Percentiles rank a stretch among this genome's conserved stretches.
phyloP scores from a whole-genome alignment of 2,797 vertebrate species.

The Rhinophrynus dorsalis region DNA sequence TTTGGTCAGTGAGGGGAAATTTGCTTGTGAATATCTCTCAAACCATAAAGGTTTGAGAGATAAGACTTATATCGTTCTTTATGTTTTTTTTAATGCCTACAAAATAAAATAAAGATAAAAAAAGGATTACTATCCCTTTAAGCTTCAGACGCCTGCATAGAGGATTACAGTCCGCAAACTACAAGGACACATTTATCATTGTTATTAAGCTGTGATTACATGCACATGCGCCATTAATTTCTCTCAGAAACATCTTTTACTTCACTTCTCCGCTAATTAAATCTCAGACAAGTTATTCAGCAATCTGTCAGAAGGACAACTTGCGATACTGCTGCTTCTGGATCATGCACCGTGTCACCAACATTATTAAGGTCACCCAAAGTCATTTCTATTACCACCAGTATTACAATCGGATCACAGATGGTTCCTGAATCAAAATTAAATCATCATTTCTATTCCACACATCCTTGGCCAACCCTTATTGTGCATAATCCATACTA shows the following conservation, averaged over 20 bases:
- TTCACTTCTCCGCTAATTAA: conserved; percentile 62
- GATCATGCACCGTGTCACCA: background rate
- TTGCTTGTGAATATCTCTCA: too few relatives aligned
- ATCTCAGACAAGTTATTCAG: conserved; percentile 57
- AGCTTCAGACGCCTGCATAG: conserved; percentile 90
- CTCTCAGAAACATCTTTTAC: conserved; percentile 53
- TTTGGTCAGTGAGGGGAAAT: too few relatives aligned
- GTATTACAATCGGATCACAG: background rate
- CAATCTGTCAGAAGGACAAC: conserved; percentile 54
- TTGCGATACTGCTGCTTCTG: background rate
- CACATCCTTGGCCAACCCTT: too few relatives aligned
- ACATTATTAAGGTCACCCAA: background rate
- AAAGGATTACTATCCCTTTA: too few relatives aligned
- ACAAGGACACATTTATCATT: conserved; percentile 59
- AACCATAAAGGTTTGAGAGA: too few relatives aligned
- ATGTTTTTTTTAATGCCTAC: too few relatives aligned
- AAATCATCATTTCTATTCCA: background rate
- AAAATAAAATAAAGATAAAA: too few relatives aligned
- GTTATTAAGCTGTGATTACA: conserved; percentile 62
- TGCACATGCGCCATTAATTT: conserved; percentile 54
- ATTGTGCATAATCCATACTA: too few relatives aligned
- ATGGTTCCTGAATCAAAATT: background rate
- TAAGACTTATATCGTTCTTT: too few relatives aligned
- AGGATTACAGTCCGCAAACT: conserved; percentile 95
- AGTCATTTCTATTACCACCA: background rate